Evolutionary conservation across 1,140 invertebrate species (phyloP), one percentile per base, ranked within the genome.

Genomic region (Ditylenchus dipsaci): DNA sequence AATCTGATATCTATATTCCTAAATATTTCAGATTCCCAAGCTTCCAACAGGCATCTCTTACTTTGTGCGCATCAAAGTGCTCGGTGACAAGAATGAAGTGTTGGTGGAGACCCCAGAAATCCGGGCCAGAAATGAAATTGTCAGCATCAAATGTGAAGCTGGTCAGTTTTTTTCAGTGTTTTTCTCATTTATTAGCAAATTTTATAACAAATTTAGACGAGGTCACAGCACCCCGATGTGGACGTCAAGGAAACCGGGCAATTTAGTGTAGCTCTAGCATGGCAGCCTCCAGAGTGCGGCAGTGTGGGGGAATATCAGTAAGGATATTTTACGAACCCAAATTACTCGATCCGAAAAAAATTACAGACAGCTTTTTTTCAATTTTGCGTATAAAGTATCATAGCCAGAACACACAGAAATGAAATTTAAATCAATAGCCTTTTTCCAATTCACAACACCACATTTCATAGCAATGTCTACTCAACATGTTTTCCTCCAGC

Each of bases 71-170:
- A 82, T 82, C 49, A 82, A 82, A 67, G 80, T 82, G 15, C 68
- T 82, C 13, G 80, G 81, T 11, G 69, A 76, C 5, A 78, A 83
- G 43, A 81, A 81, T 62, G 76, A 83, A 63, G 76, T 82, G 23
- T 65, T 82, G 11, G 81, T 82, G 19, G 80, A 82, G 58, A 82
- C 80, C 21, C 81, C 81, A 33, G 80, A 82, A 66, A 82, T 82
- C 63, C 72, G 79, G 21, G 80, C 80, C 8, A 53, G 75, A 42
- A 83, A 82, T 63, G 80, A 82, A 71, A 80, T 83, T 56, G 82
- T 83, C 27, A 76, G 75, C 45, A 83, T 82, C 58, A 74, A 76
- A 63, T 82, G 80, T 68, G 81, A 78, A 38, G 68, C 38, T 15
- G 49, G 49, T 53, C n/a, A 56, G 59, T 53, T 53, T 7, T 53